These are phyloP conservation scores for Callithrix jacchus DNA, from an alignment of 2,113 vertebrate species.

Conservation along the genomic window DNA sequence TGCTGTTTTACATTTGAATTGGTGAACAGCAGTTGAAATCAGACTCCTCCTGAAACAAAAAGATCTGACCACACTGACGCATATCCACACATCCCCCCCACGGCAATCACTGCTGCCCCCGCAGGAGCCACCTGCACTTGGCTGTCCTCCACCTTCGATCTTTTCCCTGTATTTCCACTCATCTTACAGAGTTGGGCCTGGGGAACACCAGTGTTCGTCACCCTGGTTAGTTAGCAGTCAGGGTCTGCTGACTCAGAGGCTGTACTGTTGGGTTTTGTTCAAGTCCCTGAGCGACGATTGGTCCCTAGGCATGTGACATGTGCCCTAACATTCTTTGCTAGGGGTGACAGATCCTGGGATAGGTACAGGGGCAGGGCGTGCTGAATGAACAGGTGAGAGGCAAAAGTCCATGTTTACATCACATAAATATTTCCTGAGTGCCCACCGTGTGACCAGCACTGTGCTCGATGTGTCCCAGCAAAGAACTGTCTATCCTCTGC, in stretches of 20 bases:
- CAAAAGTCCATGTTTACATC: not conserved
- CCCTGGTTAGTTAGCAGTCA: no score
- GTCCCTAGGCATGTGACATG: fast-evolving
- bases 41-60: not conserved
- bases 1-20: not conserved
- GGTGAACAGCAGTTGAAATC: not conserved
- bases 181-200: no score
- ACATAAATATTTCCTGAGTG: not conserved
- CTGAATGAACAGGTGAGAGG: not conserved
- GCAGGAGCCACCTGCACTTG: not conserved
- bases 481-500: not conserved
- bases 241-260: not conserved
- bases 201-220: not conserved
- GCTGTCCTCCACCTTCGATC: not conserved
- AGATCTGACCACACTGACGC: not conserved
- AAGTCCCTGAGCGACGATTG: not conserved
- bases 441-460: fast-evolving
- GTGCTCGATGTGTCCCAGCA: fast-evolving
- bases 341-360: fast-evolving
- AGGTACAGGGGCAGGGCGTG: no score
- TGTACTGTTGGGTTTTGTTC: fast-evolving
- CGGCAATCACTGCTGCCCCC: fast-evolving
- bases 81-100: fast-evolving
- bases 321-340: no score
- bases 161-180: no score